These are phyloP conservation scores for Setipinna tenuifilis DNA, from an alignment of 2,797 vertebrate species.

Conservation along the genomic window DNA sequence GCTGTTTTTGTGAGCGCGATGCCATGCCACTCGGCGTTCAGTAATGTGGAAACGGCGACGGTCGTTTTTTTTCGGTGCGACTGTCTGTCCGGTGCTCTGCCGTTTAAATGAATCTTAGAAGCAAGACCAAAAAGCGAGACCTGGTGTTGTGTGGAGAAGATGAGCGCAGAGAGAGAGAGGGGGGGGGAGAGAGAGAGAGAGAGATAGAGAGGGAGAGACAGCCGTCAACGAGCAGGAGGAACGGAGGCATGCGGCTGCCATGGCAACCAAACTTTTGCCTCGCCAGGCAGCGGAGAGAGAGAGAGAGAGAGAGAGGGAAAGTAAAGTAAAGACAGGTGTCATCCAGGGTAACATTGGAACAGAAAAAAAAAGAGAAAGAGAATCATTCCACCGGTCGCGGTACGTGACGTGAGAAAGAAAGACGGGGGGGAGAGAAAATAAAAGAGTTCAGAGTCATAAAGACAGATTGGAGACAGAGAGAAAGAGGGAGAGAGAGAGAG, in stretches of 20 bases:
- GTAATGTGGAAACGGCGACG: not conserved
- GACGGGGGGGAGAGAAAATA: not conserved
- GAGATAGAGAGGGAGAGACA: not conserved
- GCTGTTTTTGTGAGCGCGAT: not conserved
- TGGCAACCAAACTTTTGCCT: not conserved
- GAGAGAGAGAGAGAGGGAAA: no score
- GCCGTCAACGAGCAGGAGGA: not conserved
- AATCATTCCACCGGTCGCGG: not conserved
- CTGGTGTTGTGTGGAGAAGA: not conserved
- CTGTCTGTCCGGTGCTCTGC: not conserved
- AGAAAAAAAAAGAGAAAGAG: not conserved
- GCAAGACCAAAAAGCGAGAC: not conserved
- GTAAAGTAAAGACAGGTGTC: not conserved
- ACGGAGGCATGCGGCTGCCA: not conserved
- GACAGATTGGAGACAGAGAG: constrained; percentile 24
- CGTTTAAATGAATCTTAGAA: not conserved
- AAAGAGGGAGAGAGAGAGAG: not conserved
- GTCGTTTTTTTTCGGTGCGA: not conserved
- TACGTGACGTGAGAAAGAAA: not conserved
- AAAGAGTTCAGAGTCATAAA: not conserved
- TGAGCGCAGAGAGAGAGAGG: not conserved
- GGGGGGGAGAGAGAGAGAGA: no score
- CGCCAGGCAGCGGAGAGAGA: not conserved
- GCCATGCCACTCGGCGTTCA: no score
- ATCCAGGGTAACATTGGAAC: not conserved